Conservation (phyloP, 1,140 invertebrate species). For the Drosophila repletoides region DNA sequence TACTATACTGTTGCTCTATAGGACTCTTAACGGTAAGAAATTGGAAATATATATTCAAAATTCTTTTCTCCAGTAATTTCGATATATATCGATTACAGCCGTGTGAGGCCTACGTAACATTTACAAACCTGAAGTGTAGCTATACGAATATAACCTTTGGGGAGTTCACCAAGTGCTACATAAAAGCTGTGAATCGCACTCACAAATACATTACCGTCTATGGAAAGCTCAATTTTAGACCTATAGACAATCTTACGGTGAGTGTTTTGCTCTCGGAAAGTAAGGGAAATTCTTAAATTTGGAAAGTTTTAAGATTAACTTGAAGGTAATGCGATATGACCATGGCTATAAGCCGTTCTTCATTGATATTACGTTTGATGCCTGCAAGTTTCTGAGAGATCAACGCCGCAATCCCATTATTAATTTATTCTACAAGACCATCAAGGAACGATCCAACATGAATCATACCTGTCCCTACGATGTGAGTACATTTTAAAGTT, state of each 20-base stretch:
- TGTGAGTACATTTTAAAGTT: conserved; percentile 21
- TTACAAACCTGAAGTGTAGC: conserved; percentile 18
- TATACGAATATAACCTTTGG: not conserved
- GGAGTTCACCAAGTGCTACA: not conserved
- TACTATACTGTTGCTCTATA: not conserved
- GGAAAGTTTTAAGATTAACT: not conserved
- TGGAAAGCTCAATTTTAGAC: not conserved
- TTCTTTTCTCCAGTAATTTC: too few species aligned
- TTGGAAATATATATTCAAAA: not conserved
- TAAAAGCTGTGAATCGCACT: conserved; percentile 26
- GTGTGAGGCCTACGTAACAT: conserved; percentile 30
- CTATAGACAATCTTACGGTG: conserved; percentile 8
- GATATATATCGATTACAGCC: too few species aligned
- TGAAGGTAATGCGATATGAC: not conserved
- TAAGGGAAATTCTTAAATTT: not conserved
- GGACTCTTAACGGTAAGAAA: not conserved
- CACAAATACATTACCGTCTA: conserved; percentile 17
- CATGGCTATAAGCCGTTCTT: conserved; percentile 34
- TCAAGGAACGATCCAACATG: conserved; percentile 8
- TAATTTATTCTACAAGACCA: not conserved
- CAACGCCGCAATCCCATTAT: not conserved
- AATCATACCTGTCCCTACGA: conserved; percentile 34
- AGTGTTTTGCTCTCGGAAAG: too few species aligned
- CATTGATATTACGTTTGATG: conserved; percentile 14
- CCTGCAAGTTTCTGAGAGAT: conserved; percentile 3